Evolutionary conservation across 1,140 invertebrate genomes (phyloP).

Genomic region (Sipha flava): DNA sequence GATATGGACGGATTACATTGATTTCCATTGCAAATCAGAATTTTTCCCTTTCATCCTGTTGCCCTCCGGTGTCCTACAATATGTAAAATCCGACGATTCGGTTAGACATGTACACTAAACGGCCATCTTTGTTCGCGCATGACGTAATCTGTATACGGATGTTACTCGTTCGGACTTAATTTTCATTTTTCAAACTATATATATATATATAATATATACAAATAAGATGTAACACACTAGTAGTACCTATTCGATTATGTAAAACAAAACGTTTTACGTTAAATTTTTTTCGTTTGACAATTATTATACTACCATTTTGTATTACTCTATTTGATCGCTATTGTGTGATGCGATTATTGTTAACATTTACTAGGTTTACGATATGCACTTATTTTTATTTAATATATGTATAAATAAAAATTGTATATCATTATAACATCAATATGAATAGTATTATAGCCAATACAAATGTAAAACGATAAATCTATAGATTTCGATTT

Average conservation of each 20-base stretch:
- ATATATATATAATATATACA: background rate
- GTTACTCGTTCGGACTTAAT: background rate
- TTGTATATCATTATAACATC: too few relatives aligned
- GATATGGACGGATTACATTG: background rate
- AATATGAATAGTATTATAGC: too few relatives aligned
- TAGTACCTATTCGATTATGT: background rate
- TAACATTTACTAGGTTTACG: too few relatives aligned
- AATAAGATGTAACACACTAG: background rate
- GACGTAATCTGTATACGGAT: conserved; percentile 14
- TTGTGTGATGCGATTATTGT: too few relatives aligned
- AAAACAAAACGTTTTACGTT: too few relatives aligned
- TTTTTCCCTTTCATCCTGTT: conserved; percentile 31
- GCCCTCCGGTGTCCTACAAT: background rate
- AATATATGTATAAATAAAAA: too few relatives aligned
- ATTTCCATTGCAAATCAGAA: conserved; percentile 29
- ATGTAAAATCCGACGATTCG: background rate
- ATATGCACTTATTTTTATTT: too few relatives aligned
- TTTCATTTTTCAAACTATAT: background rate
- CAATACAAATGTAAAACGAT: too few relatives aligned
- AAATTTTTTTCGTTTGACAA: too few relatives aligned
- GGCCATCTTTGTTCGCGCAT: conserved; percentile 13
- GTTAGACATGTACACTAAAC: background rate
- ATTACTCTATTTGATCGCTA: too few relatives aligned
- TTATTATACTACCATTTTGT: too few relatives aligned
- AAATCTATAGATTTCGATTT: too few relatives aligned